Evolutionary conservation across 1,140 invertebrate genomes (phyloP), one percentile per base, ranked within the genome.

Genomic region (Saxidomus purpurata): DNA sequence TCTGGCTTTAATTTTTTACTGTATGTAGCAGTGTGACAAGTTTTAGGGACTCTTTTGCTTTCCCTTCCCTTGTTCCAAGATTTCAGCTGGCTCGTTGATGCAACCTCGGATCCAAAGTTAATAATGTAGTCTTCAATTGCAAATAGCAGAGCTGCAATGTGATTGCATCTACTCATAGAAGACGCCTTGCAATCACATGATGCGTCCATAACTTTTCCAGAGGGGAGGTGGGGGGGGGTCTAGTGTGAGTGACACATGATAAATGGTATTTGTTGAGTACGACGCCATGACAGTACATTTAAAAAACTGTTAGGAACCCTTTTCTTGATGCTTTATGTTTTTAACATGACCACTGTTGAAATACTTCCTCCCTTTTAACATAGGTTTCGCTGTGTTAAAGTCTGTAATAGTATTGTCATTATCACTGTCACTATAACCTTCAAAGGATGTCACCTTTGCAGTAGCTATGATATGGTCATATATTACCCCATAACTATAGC

Each of bases 131-230:
- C 69, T n/a, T 74, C 69, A 25, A 74, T n/a, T 8, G 69, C 69
- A 74, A 74, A 74, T 31, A 74, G 40, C 15, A 74, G n/a, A 74
- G 69, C 34, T 43, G 69, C 69, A 22, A 74, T 43, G n/a, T 74
- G 69, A 43, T 74, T 74, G 47, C 67, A 74, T 40, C 40, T 40
- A 22, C 69, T 22, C 69, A 74, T 74, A 9, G 69, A 9, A 74
- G 69, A 74, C 2, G 69, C 69, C 36, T 74, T 74, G n/a, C 69
- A 74, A n/a, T 74, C 69, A 74, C 69, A 74, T 2, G 69, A 74
- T 15, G 69, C 69, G 40, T 74, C 69, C 40, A 74, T 4, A 1
- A 74, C 40, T 11, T 40, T 74, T 22, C 36, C 34, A 43, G 4
- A 8, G 8, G 13, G 22, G 6, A 8, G 2, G 1, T 43, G 4